These are phyloP conservation scores for Clavelina lepadiformis DNA, from an alignment of 23 tunicate genomes.

Conservation along the genomic window DNA sequence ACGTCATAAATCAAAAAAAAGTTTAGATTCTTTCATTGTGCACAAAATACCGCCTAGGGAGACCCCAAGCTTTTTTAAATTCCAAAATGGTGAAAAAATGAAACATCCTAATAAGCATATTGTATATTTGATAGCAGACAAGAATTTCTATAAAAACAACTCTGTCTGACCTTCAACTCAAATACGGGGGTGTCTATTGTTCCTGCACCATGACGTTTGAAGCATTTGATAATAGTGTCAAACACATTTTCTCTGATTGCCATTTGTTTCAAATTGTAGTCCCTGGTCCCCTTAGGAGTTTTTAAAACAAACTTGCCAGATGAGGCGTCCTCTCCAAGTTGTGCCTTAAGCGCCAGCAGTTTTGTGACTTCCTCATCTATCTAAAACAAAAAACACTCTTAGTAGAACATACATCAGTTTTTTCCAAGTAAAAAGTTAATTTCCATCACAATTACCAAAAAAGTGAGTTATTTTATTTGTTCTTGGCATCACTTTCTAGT, in stretches of 20 bases:
- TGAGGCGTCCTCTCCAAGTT: conserved; percentile 30
- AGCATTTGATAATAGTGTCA: conserved; percentile 50
- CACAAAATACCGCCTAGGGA: too few relatives aligned
- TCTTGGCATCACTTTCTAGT: too few relatives aligned
- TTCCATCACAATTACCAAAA: too few relatives aligned
- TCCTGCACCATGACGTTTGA: conserved; percentile 95
- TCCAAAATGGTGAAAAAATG: too few relatives aligned
- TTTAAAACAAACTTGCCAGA: conserved; percentile 64
- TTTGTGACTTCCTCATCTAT: conserved; percentile 89
- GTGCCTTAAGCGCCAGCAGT: conserved; percentile 68
- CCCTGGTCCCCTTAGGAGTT: conserved; percentile 94
- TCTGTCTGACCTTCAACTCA: conserved; percentile 62
- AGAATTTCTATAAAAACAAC: background rate
- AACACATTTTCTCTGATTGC: conserved; percentile 81
- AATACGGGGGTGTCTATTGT: conserved; percentile 98
- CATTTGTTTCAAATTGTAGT: conserved; percentile 85
- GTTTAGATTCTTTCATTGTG: too few relatives aligned
- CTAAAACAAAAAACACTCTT: conserved; percentile 29
- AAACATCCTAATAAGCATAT: too few relatives aligned
- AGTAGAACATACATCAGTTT: too few relatives aligned
- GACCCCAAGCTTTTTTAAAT: too few relatives aligned
- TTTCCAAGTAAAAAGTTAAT: too few relatives aligned
- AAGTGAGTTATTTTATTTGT: too few relatives aligned
- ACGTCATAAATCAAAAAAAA: too few relatives aligned
- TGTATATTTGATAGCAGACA: too few relatives aligned